Percentiles rank a stretch among this genome's conserved stretches.
phyloP scores from a whole-genome alignment of 2,797 vertebrate species.

The Gallinago nigripennis region DNA sequence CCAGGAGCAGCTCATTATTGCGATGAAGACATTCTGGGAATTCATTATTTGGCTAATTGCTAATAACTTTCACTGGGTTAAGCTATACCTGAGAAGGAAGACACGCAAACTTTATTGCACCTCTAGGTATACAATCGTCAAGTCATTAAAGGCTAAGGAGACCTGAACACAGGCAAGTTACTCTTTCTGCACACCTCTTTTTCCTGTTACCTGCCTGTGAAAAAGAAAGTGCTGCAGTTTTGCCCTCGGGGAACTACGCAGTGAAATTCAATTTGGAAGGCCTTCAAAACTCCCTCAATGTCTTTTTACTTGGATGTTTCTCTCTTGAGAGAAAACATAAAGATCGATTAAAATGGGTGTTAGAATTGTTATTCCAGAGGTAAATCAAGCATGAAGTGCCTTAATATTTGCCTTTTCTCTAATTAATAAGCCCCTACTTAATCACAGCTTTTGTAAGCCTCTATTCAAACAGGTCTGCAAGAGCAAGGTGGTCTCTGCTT shows the following conservation, averaged over 20 bases:
- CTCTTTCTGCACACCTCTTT: background rate
- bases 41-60: background rate
- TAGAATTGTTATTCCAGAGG: background rate
- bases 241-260: background rate
- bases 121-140: accelerated
- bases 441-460: background rate
- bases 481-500: background rate
- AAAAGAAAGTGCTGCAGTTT: background rate
- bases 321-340: background rate
- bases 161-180: background rate
- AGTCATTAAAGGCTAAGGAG: background rate
- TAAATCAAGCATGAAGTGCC: background rate
- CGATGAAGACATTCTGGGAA: background rate
- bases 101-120: background rate
- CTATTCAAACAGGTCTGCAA: background rate
- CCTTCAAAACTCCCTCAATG: background rate
- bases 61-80: background rate
- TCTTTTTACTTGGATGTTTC: background rate
- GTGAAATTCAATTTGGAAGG: background rate
- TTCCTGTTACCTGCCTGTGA: background rate
- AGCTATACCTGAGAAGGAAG: background rate
- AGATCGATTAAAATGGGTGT: background rate
- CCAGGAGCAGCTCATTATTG: accelerated
- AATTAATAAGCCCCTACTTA: background rate
- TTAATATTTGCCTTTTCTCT: background rate